Percentiles rank a stretch among this genome's conserved stretches.
These are phyloP conservation scores for Hexactinellida sp. DNA, from an alignment of 37 sponge, comb jelly and placozoan species.

Conservation along the genomic window DNA sequence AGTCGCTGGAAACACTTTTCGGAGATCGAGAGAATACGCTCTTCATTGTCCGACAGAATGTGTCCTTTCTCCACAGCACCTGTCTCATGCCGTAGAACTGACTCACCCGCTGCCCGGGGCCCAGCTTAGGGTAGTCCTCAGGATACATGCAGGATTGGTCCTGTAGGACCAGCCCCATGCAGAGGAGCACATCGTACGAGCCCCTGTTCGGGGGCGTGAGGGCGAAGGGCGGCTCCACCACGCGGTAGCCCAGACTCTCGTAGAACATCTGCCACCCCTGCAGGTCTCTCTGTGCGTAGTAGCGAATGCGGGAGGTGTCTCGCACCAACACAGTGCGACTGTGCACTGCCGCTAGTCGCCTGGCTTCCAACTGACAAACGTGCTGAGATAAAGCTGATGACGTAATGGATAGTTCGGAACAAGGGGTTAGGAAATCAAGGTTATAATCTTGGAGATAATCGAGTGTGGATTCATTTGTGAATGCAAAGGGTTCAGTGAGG, in stretches of 20 bases:
- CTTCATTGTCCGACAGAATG: conserved; percentile 50
- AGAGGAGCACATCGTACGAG: conserved; percentile 46
- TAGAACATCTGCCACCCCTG: conserved; percentile 60
- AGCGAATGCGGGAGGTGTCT: conserved; percentile 45
- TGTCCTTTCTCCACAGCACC: conserved; percentile 73
- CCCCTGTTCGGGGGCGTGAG: neutral
- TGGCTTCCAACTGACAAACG: neutral
- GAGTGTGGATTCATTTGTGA: neutral
- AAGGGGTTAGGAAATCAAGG: neutral
- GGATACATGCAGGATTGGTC: conserved; percentile 48
- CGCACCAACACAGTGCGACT: conserved; percentile 43
- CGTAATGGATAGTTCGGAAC: neutral
- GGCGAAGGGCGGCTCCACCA: conserved; percentile 28
- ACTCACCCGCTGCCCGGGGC: conserved; percentile 39
- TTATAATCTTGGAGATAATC: neutral
- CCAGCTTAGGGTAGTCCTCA: conserved; percentile 20
- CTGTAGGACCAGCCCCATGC: conserved; percentile 47
- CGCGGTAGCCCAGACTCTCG: conserved; percentile 42
- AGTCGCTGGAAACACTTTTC: conserved; percentile 24
- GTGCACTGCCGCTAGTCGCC: neutral
- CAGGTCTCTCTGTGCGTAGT: conserved; percentile 68
- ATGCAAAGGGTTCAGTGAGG: neutral
- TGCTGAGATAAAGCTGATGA: neutral
- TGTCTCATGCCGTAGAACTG: conserved; percentile 53
- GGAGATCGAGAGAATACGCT: conserved; percentile 34